Evolutionary conservation across 1,140 invertebrate species (phyloP), one percentile per base, ranked within the genome.

Genomic region (Atta cephalotes): DNA sequence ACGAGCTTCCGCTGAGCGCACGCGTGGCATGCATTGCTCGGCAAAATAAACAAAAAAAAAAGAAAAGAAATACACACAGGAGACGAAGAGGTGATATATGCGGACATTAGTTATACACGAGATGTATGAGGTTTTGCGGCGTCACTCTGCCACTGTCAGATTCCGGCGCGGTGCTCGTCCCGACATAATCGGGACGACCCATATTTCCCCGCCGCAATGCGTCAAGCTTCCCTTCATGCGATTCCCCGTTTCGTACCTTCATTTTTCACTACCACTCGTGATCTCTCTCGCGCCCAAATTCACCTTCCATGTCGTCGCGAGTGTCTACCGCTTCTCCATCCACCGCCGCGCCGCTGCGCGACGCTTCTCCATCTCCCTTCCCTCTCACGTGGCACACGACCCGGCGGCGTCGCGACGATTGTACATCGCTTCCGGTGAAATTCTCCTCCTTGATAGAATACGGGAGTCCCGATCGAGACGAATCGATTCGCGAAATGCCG

Each of bases 71-170:
- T 72, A 72, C 70, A 71, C 78, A 78, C 28, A 62, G 49, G 78
- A 88, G 81, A 89, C 88, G 89, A 89, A 87, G 88, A 77, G 90
- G 84, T 93, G 93, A 93, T 93, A 92, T 92, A 93, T 92, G 93
- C 91, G 92, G 92, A 90, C 93, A 93, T 93, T 92, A 92, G 92
- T 93, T 93, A 87, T 87, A 93, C 91, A 90, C 89, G 92, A 93
- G 92, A 93, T 91, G 91, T 92, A 93, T 89, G 92, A 92, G 91
- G 87, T 89, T 91, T 89, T 87, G 89, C 90, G 91, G 89, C 93
- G 92, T 92, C 92, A 92, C 88, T 92, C 90, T 88, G 81, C 88
- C 87, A 82, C 91, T 92, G 90, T 92, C 88, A 92, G 92, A 93
- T 92, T 92, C 91, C 88, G 90, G 88, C 87, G 87, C 90, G 89